Evolutionary conservation across 2,113 vertebrate genomes (phyloP).

Genomic region (Sterna hirundo): DNA sequence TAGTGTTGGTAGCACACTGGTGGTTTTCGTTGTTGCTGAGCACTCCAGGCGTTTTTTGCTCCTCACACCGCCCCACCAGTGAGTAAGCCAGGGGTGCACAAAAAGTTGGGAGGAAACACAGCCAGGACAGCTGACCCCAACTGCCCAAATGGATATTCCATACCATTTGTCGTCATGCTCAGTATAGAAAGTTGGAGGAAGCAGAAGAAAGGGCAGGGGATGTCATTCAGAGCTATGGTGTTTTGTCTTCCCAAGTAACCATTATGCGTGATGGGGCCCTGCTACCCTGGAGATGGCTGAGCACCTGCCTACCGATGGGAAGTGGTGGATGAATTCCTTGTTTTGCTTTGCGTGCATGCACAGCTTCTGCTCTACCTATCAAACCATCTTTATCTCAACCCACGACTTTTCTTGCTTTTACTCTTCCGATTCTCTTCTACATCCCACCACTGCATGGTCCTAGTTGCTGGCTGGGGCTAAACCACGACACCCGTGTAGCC

Average conservation of each 20-base stretch:
- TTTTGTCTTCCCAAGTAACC: not conserved
- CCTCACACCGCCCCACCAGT: not conserved
- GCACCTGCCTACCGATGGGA: not conserved
- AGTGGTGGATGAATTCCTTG: not conserved
- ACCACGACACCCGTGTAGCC: fast-evolving
- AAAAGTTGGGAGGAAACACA: not conserved
- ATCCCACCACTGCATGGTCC: not conserved
- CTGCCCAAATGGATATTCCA: not conserved
- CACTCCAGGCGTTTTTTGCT: not conserved
- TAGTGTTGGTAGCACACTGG: not conserved
- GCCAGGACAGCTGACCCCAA: not conserved
- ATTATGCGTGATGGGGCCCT: not conserved
- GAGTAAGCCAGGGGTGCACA: not conserved
- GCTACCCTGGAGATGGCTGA: not conserved
- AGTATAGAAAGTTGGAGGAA: not conserved
- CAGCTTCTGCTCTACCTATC: not conserved
- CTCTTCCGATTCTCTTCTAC: not conserved
- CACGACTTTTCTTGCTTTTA: not conserved
- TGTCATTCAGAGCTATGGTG: not conserved
- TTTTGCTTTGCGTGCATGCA: not conserved
- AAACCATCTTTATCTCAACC: not conserved
- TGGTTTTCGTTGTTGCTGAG: not conserved
- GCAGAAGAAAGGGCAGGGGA: not conserved
- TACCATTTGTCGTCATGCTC: not conserved
- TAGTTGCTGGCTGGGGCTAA: not conserved